phyloP scores from a whole-genome alignment of 1,140 invertebrate genomes.

The Apis dorsata region DNA sequence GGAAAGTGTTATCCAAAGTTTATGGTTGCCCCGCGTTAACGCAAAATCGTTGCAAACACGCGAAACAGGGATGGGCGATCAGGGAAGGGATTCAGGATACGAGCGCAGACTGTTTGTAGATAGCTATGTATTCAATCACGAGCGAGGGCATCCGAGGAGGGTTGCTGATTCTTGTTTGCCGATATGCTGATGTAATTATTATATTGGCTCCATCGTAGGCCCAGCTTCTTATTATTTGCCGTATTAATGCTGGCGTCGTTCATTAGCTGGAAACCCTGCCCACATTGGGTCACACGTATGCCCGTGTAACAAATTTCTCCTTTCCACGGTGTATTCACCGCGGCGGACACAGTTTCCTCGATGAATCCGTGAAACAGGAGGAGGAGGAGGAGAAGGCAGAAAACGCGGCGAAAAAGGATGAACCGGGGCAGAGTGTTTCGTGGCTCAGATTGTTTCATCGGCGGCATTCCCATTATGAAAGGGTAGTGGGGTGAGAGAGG shows the following conservation, averaged over 20 bases:
- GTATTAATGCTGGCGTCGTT: conserved; percentile 64
- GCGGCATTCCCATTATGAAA: conserved; percentile 55
- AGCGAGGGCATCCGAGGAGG: conserved; percentile 49
- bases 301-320: too few relatives aligned
- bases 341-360: background rate
- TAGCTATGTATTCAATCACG: conserved; percentile 58
- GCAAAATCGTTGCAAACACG: background rate
- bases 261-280: conserved; percentile 52
- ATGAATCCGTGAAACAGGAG: background rate
- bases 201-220: conserved; percentile 71
- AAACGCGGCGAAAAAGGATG: conserved; percentile 11
- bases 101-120: conserved; percentile 60
- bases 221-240: conserved; percentile 67
- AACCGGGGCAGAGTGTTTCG: conserved; percentile 37
- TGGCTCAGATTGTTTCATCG: conserved; percentile 47
- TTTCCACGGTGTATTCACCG: background rate
- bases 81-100: background rate
- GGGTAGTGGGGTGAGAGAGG: background rate
- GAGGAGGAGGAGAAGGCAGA: too few relatives aligned
- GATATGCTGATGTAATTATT: conserved; percentile 81
- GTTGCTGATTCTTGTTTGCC: conserved; percentile 78
- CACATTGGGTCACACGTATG: conserved; percentile 5
- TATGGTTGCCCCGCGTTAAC: background rate
- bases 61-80: background rate
- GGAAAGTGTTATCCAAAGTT: background rate